These are phyloP conservation scores for Ptiloglossa arizonensis DNA, from an alignment of 1,140 invertebrate species.

Conservation along the genomic window DNA sequence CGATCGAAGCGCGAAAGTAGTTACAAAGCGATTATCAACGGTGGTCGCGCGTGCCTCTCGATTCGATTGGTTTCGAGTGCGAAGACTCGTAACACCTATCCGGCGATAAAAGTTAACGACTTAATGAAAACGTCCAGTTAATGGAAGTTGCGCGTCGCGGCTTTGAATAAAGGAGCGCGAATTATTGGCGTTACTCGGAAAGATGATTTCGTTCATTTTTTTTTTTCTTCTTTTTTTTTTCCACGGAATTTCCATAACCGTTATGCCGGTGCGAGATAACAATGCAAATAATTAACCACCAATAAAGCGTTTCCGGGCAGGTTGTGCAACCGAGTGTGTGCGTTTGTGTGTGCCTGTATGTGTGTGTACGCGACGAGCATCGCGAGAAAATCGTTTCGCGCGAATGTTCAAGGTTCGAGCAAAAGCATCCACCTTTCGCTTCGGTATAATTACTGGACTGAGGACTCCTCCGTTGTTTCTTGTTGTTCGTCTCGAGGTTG, in stretches of 20 bases:
- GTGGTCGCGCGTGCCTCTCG: background rate
- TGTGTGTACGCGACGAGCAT: conserved; percentile 20
- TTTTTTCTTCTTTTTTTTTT: too few species aligned
- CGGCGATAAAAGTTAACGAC: background rate
- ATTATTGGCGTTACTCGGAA: conserved; percentile 21
- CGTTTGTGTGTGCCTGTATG: too few species aligned
- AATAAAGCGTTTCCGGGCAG: conserved; percentile 63
- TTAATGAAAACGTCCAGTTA: background rate
- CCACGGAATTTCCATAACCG: conserved; percentile 36
- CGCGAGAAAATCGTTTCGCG: conserved; percentile 56
- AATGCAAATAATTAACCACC: conserved; percentile 57
- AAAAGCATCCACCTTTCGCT: conserved; percentile 61
- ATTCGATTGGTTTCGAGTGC: background rate
- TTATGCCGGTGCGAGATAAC: conserved; percentile 43
- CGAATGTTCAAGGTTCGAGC: conserved; percentile 56
- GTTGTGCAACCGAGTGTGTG: conserved; percentile 55
- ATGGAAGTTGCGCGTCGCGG: background rate
- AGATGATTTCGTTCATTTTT: conserved; percentile 1
- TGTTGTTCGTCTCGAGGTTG: background rate
- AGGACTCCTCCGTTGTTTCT: conserved; percentile 15
- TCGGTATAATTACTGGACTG: conserved; percentile 49
- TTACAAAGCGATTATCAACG: background rate
- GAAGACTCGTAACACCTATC: background rate
- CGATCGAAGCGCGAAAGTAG: background rate
- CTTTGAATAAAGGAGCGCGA: background rate